Evolutionary conservation across 2,888 invertebrate genomes (phyloP), one percentile per base, ranked within the genome.

Genomic region (Cheilosia vernalis): DNA sequence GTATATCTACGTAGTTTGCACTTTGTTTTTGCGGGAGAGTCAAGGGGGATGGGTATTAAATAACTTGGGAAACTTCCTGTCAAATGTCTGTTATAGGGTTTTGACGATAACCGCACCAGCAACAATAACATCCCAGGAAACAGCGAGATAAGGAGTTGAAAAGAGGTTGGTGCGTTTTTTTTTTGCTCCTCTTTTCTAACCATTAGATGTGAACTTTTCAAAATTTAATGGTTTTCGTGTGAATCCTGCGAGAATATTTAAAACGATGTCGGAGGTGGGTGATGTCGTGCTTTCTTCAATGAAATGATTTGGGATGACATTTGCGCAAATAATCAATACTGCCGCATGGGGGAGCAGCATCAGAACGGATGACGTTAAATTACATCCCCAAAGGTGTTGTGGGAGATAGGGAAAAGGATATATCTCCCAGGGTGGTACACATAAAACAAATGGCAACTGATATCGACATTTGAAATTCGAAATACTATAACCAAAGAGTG

Each of bases 301-400:
- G 44, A 70, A 66, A 66, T 63, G 83, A 78, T 83, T 78, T 83
- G 66, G 72, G 83, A 73, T 79, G 79, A 79, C 78, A 79, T 63
- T 76, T 58, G 55, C 42, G 42, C 66, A 83, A 73, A 83, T 51
- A 79, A 83, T 83, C 73, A 69, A 79, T 79, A 82, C 60, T 74
- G 53, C 55, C 40, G 47, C 6, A 53, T 40, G 44, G 60, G 6
- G 27, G 27, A 27, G 27, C 27, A 19, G 63, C 33, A 44, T 19
- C n/a, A n/a, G 19, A 17, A 56, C 15, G 51, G 51, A 27, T 72
- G 51, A 60, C 17, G 19, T 53, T 72, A 63, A 61, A 51, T 42
- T 60, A 42, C 37, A 51, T 60, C 51, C 49, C 60, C 15, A 9
- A 53, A 42, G 58, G 53, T 40, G 17, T 40, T 53, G 1, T 44